Base-by-base conservation (phyloP, 2,797 vertebrate genomes). In the Peromyscus eremicus region DNA sequence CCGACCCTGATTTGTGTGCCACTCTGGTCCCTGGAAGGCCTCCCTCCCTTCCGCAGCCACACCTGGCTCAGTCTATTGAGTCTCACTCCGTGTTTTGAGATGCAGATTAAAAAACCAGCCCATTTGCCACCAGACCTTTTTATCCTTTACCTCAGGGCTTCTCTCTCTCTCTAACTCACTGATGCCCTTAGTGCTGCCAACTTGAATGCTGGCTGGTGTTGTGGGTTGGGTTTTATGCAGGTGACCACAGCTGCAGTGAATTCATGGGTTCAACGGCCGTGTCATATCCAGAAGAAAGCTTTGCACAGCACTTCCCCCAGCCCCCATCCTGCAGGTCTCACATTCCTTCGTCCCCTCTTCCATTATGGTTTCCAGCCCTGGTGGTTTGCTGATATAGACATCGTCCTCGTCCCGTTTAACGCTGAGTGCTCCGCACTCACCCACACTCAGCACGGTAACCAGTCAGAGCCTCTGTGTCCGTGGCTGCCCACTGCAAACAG, bases 1-100 rank as follows among this genome's bases (percentile, higher is more conserved):
- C 27, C 0, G 2, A 21, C 14, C 66, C 34, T 77, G 68, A 49
- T 55, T 37, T 52, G 16, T 40, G 19, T 43, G 34, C 27, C 29
- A 27, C 57, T 81, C 66, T 60, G 27, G n/a, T 23, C 46, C n/a
- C 43, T 25, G 43, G n/a, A 66, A 52, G 64, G 57, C 34, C 12
- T 66, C 11, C 17, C 83, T 62, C 2, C 3, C 84, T 71, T 37
- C 70, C 25, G 11, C 19, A 55, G 2, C 17, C 29, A 29, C 10
- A 16, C 12, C 29, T 4, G 17, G n/a, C 49, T 75, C 71, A 43
- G 10, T 87, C 57, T 57, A 2, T 60, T 32, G 40, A 81, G 52
- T 64, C 52, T 49, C 57, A 77, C 34, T 71, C 17, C 55, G 73
- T 95, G 62, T 84, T 92, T 52, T 75, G 68, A 95, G 75, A 76